Evolutionary conservation across 2,888 invertebrate species (phyloP), one percentile per base, ranked within the genome.

Genomic region (Temnothorax unifasciatus): DNA sequence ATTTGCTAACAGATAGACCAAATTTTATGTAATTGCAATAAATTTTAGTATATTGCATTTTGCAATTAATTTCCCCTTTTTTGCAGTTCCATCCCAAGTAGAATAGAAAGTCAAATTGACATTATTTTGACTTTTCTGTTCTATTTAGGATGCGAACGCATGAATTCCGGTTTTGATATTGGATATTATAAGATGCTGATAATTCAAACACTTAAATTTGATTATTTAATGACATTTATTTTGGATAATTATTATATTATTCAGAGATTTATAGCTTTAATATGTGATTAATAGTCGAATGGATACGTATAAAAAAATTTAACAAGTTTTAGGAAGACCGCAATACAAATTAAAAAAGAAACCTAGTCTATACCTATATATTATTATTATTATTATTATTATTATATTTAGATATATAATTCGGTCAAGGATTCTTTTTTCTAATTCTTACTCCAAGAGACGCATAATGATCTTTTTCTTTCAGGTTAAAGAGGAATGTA

Each of bases 401-500:
- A 50, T 29, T 68, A 9, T 29, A 29, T 5, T 13, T 5, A 50
- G 3, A 50, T 6, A 6, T 50, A 50, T 34, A 34, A 21, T 44
- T 15, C 69, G 68, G 64, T 50, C 11, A n/a, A 41, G n/a, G 25
- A 59, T 6, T 4, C n/a, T 44, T 54, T 13, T 44, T 41, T 54
- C 41, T 57, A 25, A 29, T 5, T 54, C 5, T 6, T n/a, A 25
- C 1, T 21, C 9, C 2, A 71, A 38, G 3, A 74, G 44, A 44
- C 15, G 25, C 21, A 13, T 9, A 18, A 13, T 63, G 1, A 41
- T 29, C 9, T 54, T 3, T 64, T 18, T 15, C n/a, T 83, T 79
- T 21, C 47, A 92, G 93, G 85, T 91, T 25, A 89, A 90, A 29
- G 89, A 91, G 44, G 86, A 90, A 69, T 94, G 93, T 63, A 90